phyloP scores from a whole-genome alignment of 2,888 invertebrate genomes.

The Gibbula magus region DNA sequence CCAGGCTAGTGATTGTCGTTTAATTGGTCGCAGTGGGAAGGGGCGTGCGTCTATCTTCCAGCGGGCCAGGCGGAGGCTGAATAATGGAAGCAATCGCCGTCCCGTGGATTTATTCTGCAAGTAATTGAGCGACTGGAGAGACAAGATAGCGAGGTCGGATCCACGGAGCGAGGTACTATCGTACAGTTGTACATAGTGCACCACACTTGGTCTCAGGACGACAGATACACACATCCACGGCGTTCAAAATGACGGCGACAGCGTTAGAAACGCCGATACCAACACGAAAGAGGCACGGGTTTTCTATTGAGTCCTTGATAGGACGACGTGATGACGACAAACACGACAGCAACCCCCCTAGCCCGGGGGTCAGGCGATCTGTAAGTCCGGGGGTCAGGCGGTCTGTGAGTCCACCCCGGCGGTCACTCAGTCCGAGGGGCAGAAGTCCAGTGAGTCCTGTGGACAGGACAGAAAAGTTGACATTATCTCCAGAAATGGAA shows the following conservation, averaged over 20 bases:
- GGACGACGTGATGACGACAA: conserved; percentile 33
- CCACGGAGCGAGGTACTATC: background rate
- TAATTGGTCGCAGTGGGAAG: conserved; percentile 23
- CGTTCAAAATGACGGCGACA: conserved; percentile 31
- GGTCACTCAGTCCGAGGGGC: conserved; percentile 1
- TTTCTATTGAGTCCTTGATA: conserved; percentile 45
- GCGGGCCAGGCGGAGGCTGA: background rate
- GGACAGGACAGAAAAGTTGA: conserved; percentile 2
- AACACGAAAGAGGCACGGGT: conserved; percentile 40
- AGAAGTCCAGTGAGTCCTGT: conserved; percentile 5
- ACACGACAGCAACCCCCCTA: background rate
- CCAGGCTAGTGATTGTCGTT: conserved; percentile 25
- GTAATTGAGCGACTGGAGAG: conserved; percentile 7
- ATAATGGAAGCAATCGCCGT: conserved; percentile 13
- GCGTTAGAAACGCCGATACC: conserved; percentile 27
- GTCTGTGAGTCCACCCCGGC: background rate
- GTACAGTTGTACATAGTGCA: background rate
- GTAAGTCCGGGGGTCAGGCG: conserved; percentile 7
- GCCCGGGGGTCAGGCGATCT: background rate
- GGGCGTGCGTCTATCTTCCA: conserved; percentile 11
- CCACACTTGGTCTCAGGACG: background rate
- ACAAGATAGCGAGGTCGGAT: background rate
- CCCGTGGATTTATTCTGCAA: conserved; percentile 19
- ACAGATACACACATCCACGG: conserved; percentile 6
- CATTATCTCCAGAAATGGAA: conserved; percentile 17